These are phyloP conservation scores for Sericinus montela DNA, from an alignment of 2,888 invertebrate genomes.

Conservation along the genomic window DNA sequence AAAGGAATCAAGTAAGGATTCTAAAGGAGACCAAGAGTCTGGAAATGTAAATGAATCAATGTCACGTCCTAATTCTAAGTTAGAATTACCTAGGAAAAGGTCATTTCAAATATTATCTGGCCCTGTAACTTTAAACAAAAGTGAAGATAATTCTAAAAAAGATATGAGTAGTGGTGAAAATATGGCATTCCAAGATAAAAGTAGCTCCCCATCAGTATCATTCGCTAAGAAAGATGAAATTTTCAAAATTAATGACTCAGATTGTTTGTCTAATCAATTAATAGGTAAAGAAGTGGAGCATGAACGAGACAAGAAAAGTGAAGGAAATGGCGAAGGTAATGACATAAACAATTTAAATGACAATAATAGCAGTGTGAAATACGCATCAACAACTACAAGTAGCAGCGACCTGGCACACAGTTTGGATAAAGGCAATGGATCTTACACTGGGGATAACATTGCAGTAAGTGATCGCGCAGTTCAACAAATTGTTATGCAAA, in stretches of 20 bases:
- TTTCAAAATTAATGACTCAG: conserved; percentile 53
- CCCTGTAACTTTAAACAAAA: conserved; percentile 47
- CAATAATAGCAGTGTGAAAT: conserved; percentile 49
- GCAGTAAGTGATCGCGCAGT: conserved; percentile 46
- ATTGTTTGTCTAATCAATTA: conserved; percentile 46
- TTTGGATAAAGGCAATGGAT: conserved; percentile 49
- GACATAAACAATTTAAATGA: conserved; percentile 37
- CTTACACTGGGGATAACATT: conserved; percentile 43
- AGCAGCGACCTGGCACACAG: conserved; percentile 46
- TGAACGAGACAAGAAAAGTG: not conserved
- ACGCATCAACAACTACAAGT: conserved; percentile 49
- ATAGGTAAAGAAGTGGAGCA: conserved; percentile 57
- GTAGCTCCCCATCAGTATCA: conserved; percentile 53
- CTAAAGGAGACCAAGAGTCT: conserved; percentile 9
- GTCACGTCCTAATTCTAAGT: conserved; percentile 31
- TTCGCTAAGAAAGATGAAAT: conserved; percentile 66
- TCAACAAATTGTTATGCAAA: conserved; percentile 56
- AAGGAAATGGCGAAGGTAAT: not conserved
- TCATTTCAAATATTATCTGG: conserved; percentile 69
- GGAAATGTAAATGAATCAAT: conserved; percentile 19
- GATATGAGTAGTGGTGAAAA: conserved; percentile 50
- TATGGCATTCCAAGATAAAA: conserved; percentile 54
- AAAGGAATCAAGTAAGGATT: not conserved
- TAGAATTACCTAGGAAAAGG: conserved; percentile 54
- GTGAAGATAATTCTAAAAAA: conserved; percentile 40